These are phyloP conservation scores for Tokudaia muenninki DNA, from an alignment of 2,797 vertebrate genomes.

Conservation along the genomic window DNA sequence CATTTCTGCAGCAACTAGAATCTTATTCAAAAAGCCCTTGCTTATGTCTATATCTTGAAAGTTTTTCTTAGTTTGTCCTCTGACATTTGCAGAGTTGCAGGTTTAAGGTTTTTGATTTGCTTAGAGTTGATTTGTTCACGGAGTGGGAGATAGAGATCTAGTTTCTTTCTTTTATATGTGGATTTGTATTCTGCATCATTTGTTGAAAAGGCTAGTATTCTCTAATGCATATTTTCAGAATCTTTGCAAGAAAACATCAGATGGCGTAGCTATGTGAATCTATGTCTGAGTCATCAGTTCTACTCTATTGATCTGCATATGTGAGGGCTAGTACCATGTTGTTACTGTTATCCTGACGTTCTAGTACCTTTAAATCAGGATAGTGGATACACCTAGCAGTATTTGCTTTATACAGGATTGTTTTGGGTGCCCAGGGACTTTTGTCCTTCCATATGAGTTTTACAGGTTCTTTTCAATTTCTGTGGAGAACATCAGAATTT, in stretches of 20 bases:
- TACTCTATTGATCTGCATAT: background rate
- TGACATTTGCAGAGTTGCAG: background rate
- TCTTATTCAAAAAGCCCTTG: background rate
- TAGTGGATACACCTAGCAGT: background rate
- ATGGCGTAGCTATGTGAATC: background rate
- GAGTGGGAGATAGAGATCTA: background rate
- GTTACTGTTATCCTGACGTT: background rate
- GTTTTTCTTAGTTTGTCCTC: background rate
- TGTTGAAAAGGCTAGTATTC: background rate
- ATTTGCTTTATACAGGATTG: background rate
- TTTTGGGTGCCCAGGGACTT: background rate
- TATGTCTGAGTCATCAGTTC: too few relatives aligned
- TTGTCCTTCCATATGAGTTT: background rate
- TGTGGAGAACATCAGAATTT: background rate
- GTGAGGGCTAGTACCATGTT: too few relatives aligned
- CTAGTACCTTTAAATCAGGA: background rate
- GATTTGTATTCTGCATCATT: background rate
- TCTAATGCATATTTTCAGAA: background rate
- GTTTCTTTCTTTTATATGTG: background rate
- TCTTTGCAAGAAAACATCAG: background rate
- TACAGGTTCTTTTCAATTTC: background rate
- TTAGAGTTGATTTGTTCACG: background rate
- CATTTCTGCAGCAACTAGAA: background rate
- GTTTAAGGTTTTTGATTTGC: background rate
- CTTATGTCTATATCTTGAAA: background rate